These are phyloP conservation scores for Cardiocondyla obscurior DNA, from an alignment of 1,140 invertebrate species.

Conservation along the genomic window DNA sequence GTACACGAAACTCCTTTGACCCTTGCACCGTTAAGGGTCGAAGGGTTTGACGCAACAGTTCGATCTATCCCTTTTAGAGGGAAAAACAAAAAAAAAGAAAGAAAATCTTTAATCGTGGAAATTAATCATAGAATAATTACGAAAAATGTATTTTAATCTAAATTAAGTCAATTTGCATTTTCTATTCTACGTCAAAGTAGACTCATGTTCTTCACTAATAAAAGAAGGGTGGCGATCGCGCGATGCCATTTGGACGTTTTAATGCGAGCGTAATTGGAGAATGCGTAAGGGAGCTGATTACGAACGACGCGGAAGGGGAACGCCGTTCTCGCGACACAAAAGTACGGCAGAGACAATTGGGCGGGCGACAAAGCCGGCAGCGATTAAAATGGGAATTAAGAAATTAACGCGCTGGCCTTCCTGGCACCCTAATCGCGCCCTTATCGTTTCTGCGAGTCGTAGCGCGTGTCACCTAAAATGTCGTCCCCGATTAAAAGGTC, in stretches of 20 bases:
- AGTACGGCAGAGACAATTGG: constrained; percentile 76
- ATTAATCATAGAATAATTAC: neutral
- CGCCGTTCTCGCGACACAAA: constrained; percentile 67
- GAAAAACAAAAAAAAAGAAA: neutral
- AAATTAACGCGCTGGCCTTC: constrained; percentile 75
- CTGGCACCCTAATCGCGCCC: constrained; percentile 66
- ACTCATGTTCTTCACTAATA: neutral
- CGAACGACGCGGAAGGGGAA: constrained; percentile 62
- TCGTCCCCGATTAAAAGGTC: constrained; percentile 4
- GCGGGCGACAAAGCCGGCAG: constrained; percentile 64
- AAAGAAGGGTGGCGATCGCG: neutral
- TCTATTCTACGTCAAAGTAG: neutral
- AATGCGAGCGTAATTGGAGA: constrained; percentile 62
- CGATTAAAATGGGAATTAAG: constrained; percentile 81
- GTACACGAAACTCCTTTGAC: constrained; percentile 5
- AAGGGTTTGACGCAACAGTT: constrained; percentile 22
- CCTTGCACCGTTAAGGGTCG: neutral
- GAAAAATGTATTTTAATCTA: neutral
- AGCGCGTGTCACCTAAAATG: constrained; percentile 5
- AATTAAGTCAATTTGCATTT: neutral
- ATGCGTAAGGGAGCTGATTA: constrained; percentile 81
- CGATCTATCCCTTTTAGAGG: neutral
- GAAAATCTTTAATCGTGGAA: neutral
- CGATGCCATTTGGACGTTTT: constrained; percentile 68
- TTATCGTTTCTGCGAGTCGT: constrained; percentile 68